These are phyloP conservation scores for Peromyscus maniculatus DNA, from an alignment of 2,113 vertebrate genomes.

Conservation along the genomic window DNA sequence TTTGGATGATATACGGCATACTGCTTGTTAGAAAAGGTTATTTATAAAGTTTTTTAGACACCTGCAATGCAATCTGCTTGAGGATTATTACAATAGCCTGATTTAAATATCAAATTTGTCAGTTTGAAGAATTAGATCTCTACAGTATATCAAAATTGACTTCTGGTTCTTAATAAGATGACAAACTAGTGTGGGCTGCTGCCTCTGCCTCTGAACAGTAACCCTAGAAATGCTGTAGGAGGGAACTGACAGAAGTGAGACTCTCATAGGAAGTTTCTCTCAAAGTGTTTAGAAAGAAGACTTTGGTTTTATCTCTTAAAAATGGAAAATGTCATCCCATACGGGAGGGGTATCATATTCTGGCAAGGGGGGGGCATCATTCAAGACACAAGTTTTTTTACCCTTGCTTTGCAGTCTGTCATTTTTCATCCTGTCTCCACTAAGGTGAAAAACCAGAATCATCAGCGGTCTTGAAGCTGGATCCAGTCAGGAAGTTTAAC, in stretches of 20 bases:
- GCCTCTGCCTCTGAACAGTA: conserved; percentile 42
- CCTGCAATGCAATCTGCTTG: conserved; percentile 73
- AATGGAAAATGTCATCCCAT: not conserved
- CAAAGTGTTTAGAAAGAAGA: not conserved
- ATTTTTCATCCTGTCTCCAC: not conserved
- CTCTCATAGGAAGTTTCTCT: not conserved
- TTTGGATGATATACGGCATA: conserved; percentile 68
- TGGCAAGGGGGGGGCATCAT: too few species aligned
- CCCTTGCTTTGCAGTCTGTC: not conserved
- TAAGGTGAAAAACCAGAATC: not conserved
- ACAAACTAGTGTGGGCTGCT: conserved; percentile 71
- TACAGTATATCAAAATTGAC: conserved; percentile 74
- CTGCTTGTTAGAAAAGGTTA: conserved; percentile 75
- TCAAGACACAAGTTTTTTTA: not conserved
- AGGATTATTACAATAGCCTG: conserved; percentile 79
- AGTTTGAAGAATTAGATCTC: conserved; percentile 78
- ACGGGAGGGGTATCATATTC: not conserved
- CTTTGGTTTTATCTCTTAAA: not conserved
- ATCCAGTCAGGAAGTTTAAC: not conserved
- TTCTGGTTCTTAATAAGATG: conserved; percentile 75
- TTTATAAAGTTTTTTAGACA: conserved; percentile 77
- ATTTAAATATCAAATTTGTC: conserved; percentile 79
- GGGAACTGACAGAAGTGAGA: not conserved
- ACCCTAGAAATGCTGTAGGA: conserved; percentile 37
- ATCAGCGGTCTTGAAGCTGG: not conserved